Conservation (phyloP, 2,888 invertebrate genomes). For the Catocala fraxini region DNA sequence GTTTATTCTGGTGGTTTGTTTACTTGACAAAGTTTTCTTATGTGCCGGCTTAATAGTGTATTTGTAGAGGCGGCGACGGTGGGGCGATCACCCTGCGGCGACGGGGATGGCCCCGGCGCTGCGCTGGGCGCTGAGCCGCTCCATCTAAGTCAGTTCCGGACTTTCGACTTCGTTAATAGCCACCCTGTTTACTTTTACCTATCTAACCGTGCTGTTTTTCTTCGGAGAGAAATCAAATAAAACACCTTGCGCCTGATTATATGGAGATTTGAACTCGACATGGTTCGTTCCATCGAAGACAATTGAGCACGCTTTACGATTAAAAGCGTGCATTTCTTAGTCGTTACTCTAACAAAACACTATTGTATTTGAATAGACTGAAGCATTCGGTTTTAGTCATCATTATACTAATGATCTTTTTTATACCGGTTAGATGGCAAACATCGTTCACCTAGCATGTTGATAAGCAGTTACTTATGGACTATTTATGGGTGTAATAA, state of each 20-base stretch:
- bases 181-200: constrained; percentile 57
- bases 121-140: constrained; percentile 37
- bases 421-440: too few species aligned
- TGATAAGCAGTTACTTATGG: too few species aligned
- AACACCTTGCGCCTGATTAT: constrained; percentile 30
- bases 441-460: too few species aligned
- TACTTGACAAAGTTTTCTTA: constrained; percentile 66
- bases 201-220: constrained; percentile 46
- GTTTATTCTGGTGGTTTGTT: constrained; percentile 61
- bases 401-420: too few species aligned
- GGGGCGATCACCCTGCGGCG: constrained; percentile 56
- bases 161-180: constrained; percentile 58
- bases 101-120: constrained; percentile 49
- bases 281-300: constrained; percentile 12
- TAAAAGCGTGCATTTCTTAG: background rate
- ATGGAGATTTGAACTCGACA: constrained; percentile 22
- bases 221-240: constrained; percentile 43
- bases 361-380: too few species aligned
- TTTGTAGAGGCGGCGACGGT: constrained; percentile 60
- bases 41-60: constrained; percentile 62
- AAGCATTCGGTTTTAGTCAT: too few species aligned
- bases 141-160: constrained; percentile 56
- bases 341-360: too few species aligned
- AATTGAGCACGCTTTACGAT: background rate
- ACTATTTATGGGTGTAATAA: too few species aligned